phyloP scores from a whole-genome alignment of 2,888 invertebrate genomes.

The Caradrina clavipalpis region DNA sequence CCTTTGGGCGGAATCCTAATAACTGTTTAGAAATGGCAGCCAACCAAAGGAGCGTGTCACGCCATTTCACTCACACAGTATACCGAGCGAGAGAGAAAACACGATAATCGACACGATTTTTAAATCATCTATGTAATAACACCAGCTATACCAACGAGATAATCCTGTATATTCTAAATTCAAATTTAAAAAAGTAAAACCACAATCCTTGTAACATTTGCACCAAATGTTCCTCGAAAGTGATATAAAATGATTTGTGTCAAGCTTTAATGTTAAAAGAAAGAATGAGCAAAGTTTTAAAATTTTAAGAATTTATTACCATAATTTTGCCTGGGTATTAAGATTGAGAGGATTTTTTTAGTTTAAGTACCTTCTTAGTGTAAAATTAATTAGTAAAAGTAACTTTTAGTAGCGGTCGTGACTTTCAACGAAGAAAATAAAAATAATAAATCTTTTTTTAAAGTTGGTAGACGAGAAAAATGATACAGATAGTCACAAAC shows the following conservation, averaged over 20 bases:
- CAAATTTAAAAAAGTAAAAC: neutral
- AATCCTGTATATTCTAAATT: neutral
- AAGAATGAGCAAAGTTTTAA: neutral
- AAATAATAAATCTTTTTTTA: neutral
- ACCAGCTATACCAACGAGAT: no score
- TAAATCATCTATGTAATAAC: no score
- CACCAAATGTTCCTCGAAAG: neutral
- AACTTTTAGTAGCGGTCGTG: neutral
- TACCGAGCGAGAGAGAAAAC: no score
- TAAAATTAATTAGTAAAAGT: slow-evolving; percentile 12
- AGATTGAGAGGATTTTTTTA: neutral
- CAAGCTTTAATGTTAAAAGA: neutral
- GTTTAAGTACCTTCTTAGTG: neutral
- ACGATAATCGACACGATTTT: no score
- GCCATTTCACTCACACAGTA: no score
- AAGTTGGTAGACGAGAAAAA: neutral
- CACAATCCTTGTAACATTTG: slow-evolving; percentile 15
- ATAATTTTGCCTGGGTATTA: slow-evolving; percentile 6
- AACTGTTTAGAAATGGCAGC: no score
- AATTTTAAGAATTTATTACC: slow-evolving; percentile 5
- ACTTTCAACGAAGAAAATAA: neutral
- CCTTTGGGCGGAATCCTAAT: no score
- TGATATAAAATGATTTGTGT: slow-evolving; percentile 11
- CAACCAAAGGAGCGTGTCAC: no score
- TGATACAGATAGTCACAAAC: neutral